Evolutionary conservation across 2,888 invertebrate genomes (phyloP).

Genomic region (Melitaea athalia): DNA sequence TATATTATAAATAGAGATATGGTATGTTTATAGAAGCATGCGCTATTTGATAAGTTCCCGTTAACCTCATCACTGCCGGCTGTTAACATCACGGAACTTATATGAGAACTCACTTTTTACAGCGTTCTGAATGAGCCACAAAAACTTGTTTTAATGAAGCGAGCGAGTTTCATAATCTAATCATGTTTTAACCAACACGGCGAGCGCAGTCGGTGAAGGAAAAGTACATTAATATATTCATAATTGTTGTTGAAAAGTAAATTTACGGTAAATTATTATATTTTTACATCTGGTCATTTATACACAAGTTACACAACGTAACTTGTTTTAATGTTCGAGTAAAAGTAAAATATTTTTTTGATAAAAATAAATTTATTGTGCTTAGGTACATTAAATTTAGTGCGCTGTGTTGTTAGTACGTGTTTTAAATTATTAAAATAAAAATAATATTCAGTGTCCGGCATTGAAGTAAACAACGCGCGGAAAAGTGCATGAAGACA

Average conservation of each 20-base stretch:
- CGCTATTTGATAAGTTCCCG: slow-evolving; percentile 27
- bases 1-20: neutral
- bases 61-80: slow-evolving; percentile 55
- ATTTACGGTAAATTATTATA: neutral
- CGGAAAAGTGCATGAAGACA: too few species aligned
- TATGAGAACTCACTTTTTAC: slow-evolving; percentile 51
- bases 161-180: slow-evolving; percentile 37
- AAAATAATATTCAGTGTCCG: too few species aligned
- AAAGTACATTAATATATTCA: slow-evolving; percentile 3
- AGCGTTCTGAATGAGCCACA: slow-evolving; percentile 45
- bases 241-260: slow-evolving; percentile 8
- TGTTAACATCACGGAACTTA: slow-evolving; percentile 50
- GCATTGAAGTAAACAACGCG: too few species aligned
- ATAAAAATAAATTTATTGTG: neutral
- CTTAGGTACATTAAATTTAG: too few species aligned
- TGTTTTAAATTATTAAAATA: too few species aligned
- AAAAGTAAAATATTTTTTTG: neutral
- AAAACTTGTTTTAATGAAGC: slow-evolving; percentile 43
- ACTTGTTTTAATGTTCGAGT: neutral
- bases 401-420: too few species aligned
- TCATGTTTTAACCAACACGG: slow-evolving; percentile 25
- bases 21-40: neutral
- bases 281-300: neutral
- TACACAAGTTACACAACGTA: too few species aligned
- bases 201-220: neutral